These are phyloP conservation scores for Syrista parreyssii DNA, from an alignment of 2,888 invertebrate genomes.

Conservation along the genomic window DNA sequence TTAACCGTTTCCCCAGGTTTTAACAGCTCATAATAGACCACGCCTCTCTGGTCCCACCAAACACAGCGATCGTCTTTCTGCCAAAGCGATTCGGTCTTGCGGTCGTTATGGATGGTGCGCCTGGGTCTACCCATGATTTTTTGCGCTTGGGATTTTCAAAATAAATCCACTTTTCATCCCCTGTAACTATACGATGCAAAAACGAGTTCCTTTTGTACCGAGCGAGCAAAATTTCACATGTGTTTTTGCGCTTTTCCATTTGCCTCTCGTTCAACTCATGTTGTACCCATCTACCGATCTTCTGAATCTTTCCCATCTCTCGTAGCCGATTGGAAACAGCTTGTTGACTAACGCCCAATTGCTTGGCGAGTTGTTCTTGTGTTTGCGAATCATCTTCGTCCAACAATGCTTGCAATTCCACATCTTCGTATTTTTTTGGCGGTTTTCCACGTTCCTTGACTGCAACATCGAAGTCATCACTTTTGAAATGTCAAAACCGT, in stretches of 20 bases:
- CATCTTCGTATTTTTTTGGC: neutral
- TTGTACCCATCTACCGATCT: constrained; percentile 30
- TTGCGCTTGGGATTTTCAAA: neutral
- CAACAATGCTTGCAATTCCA: neutral
- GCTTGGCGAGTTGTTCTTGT: neutral
- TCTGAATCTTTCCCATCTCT: neutral
- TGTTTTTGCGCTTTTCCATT: constrained; percentile 17
- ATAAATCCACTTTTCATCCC: neutral
- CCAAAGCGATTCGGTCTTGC: neutral
- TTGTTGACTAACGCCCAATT: neutral
- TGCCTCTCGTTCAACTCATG: constrained; percentile 30
- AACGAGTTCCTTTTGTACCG: neutral
- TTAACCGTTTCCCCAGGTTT: constrained; percentile 18
- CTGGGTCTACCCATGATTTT: neutral
- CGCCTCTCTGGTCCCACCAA: constrained; percentile 29
- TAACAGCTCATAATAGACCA: constrained; percentile 22
- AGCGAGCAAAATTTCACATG: neutral
- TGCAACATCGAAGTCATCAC: neutral
- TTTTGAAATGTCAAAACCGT: neutral
- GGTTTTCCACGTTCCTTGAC: neutral
- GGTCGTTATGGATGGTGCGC: neutral
- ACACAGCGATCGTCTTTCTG: constrained; percentile 25
- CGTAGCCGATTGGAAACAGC: neutral
- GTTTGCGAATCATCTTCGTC: neutral
- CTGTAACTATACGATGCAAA: neutral